A percentile compares a stretch with the other conserved stretches of the same genome.
Conservation (phyloP, 2,113 vertebrate species). For the Taurulus bubalis region DNA sequence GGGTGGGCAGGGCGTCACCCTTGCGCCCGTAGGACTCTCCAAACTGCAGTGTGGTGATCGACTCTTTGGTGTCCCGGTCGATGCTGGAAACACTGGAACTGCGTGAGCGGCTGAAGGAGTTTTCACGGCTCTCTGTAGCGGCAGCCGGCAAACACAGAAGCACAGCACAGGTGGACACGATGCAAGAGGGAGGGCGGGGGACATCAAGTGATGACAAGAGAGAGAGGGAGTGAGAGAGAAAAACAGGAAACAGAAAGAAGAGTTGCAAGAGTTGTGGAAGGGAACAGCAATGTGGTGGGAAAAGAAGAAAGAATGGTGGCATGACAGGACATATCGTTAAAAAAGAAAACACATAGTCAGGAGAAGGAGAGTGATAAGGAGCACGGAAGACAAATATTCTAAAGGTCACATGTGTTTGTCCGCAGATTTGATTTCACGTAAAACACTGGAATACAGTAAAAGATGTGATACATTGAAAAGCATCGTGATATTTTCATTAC, state of each 20-base stretch:
- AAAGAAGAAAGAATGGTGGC: constrained; percentile 11
- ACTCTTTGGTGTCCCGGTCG: constrained; percentile 95
- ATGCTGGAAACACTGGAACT: constrained; percentile 99
- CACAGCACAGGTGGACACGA: constrained; percentile 1
- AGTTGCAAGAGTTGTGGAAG: constrained; percentile 7
- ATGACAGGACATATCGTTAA: constrained; percentile 21
- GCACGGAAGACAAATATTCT: background rate
- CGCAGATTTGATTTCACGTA: constrained; percentile 4
- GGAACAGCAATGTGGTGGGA: background rate
- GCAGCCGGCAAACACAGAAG: constrained; percentile 17
- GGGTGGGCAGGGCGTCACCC: constrained; percentile 86
- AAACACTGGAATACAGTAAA: constrained; percentile 34
- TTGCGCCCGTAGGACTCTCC: constrained; percentile 93
- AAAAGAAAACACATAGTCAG: constrained; percentile 6
- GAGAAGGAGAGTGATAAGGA: background rate
- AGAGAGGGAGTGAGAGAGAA: constrained; percentile 10
- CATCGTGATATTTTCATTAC: constrained; percentile 11
- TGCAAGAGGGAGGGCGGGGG: constrained; percentile 8
- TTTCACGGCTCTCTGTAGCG: constrained; percentile 91
- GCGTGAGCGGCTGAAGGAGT: constrained; percentile 95
- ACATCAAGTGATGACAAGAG: background rate
- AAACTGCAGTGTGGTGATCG: constrained; percentile 93
- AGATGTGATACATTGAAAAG: constrained; percentile 38
- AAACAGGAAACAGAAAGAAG: constrained; percentile 3
- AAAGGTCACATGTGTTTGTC: constrained; percentile 12